Base-by-base conservation (phyloP, 2,113 vertebrate genomes). In the Hypomesus transpacificus region DNA sequence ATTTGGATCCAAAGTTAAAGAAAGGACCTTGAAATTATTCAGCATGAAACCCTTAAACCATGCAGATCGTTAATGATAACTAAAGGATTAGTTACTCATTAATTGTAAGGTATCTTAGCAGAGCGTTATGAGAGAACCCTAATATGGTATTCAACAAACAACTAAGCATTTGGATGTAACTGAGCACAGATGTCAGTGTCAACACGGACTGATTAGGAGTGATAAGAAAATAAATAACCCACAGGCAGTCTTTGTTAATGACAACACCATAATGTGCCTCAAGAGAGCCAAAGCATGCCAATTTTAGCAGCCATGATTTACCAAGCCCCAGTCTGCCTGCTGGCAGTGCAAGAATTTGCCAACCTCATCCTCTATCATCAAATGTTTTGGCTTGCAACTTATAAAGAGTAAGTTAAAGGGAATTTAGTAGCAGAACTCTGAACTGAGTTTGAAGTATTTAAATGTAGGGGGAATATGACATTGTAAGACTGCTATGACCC, bases 201-300 rank as follows among this genome's bases (percentile, higher is more conserved):
- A 89, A 88, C 85, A 90, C 82, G 88, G 76, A 81, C 87, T 86
- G 86, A 89, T 87, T 87, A 86, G 75, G 71, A 79, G 74, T 82
- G 86, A 87, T 90, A 89, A 85, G 84, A 85, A 88, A 89, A 89
- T 89, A 89, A 88, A 90, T 83, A 89, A 88, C 80, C 83, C 77
- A 81, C 83, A 86, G 83, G 83, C 86, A 86, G 82, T 80, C 82
- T 80, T 86, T 85, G 83, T 88, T 88, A 87, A 82, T 89, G 86
- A 87, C 85, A 87, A 83, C 81, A 84, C 75, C 80, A 82, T 81
- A 84, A 87, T 82, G 82, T 79, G 83, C 73, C 85, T 89, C 83
- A 72, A 84, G 86, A 82, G 84, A 85, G 77, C 71, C 79, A 61
- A 67, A 75, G 80, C 78, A 78, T 87, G 84, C 89, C 85, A 87